phyloP scores from a whole-genome alignment of 2,888 invertebrate species.

The Bombyx huttoni region DNA sequence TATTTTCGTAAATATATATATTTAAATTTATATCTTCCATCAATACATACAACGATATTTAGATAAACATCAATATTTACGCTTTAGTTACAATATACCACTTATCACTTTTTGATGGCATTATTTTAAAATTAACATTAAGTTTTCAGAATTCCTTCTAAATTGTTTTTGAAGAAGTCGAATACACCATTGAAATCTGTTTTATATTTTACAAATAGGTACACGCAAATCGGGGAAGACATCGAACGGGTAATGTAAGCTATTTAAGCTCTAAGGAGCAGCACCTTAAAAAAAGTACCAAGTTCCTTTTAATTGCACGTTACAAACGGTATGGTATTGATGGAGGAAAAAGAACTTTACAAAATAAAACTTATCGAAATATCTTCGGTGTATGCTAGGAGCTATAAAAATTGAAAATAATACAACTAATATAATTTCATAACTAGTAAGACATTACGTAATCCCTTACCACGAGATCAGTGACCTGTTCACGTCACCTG shows the following conservation, averaged over 20 bases:
- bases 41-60: slow-evolving; percentile 71
- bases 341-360: slow-evolving; percentile 67
- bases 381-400: slow-evolving; percentile 74
- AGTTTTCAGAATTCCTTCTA: not conserved
- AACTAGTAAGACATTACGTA: slow-evolving; percentile 67
- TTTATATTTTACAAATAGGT: slow-evolving; percentile 1
- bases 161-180: too few species aligned
- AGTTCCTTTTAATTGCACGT: slow-evolving; percentile 31
- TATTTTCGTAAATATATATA: slow-evolving; percentile 73
- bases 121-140: slow-evolving; percentile 16
- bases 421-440: slow-evolving; percentile 72
- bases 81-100: slow-evolving; percentile 40
- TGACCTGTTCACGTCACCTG: slow-evolving; percentile 57
- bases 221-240: slow-evolving; percentile 50
- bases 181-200: slow-evolving; percentile 4
- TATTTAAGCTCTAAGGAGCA: slow-evolving; percentile 30
- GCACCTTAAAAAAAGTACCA: slow-evolving; percentile 33
- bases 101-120: slow-evolving; percentile 53
- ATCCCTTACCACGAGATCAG: slow-evolving; percentile 74
- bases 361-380: slow-evolving; percentile 73
- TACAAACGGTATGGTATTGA: slow-evolving; percentile 59
- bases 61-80: slow-evolving; percentile 50
- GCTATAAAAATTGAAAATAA: slow-evolving; percentile 72
- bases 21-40: slow-evolving; percentile 74
- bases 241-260: slow-evolving; percentile 25